Conservation (phyloP, 1,140 invertebrate genomes). For the Sycophila sp. region DNA sequence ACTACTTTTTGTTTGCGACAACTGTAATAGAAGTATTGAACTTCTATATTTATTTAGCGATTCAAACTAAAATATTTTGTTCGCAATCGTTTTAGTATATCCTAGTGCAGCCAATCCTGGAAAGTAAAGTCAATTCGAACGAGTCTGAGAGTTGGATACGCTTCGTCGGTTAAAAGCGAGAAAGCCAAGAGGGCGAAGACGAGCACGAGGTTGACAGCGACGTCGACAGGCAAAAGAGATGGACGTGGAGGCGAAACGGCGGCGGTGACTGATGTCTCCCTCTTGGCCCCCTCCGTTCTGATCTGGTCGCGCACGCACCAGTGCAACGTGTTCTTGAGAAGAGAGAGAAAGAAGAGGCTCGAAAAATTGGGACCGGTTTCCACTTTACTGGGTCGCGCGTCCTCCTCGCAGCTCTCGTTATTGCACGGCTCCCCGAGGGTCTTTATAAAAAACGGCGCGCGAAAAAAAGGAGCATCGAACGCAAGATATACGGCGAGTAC, state of each 20-base stretch:
- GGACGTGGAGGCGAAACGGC: constrained; percentile 20
- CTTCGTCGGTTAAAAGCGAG: too few species aligned
- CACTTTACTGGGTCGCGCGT: constrained; percentile 39
- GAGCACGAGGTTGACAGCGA: background rate
- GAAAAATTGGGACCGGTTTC: constrained; percentile 47
- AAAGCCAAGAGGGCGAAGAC: background rate
- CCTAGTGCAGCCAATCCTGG: too few species aligned
- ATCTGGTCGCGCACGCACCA: background rate
- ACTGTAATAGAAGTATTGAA: too few species aligned
- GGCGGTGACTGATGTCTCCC: constrained; percentile 27
- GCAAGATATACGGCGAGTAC: constrained; percentile 23
- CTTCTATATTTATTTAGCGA: too few species aligned
- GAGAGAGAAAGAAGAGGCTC: constrained; percentile 33
- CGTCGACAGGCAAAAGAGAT: constrained; percentile 23
- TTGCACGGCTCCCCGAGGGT: constrained; percentile 50
- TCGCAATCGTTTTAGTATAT: too few species aligned
- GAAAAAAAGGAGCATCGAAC: constrained; percentile 4
- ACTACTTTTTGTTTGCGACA: too few species aligned
- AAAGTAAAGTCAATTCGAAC: too few species aligned
- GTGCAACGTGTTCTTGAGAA: background rate
- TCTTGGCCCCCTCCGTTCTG: background rate
- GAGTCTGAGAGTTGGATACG: too few species aligned
- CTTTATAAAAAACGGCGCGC: constrained; percentile 38
- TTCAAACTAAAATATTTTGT: too few species aligned
- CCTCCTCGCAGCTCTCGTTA: too few species aligned